phyloP scores from a whole-genome alignment of 2,888 invertebrate species.

The Leistus spinibarbis region DNA sequence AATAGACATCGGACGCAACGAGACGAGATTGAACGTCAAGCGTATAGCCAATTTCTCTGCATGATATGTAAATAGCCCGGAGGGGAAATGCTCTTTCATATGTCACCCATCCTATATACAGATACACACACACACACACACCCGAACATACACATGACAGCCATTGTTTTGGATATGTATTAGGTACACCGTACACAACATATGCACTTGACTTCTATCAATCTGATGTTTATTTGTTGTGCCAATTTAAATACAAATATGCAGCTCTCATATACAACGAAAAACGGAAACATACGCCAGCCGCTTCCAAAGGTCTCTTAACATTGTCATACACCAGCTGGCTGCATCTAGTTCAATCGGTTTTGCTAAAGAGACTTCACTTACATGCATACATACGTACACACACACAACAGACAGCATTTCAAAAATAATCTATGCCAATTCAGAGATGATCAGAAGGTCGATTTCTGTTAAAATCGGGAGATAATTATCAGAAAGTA shows the following conservation, averaged over 20 bases:
- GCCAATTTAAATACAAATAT: not conserved
- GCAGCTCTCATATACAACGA: not conserved
- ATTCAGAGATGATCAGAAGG: too few species aligned
- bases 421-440: too few species aligned
- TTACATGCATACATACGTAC: too few species aligned
- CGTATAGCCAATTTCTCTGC: conserved; percentile 24
- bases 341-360: too few species aligned
- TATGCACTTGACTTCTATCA: not conserved
- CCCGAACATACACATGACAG: not conserved
- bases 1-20: not conserved
- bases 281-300: too few species aligned
- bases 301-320: too few species aligned
- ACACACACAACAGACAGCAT: too few species aligned
- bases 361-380: too few species aligned
- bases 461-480: too few species aligned
- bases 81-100: conserved; percentile 20
- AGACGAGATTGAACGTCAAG: conserved; percentile 21
- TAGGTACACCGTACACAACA: too few species aligned
- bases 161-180: not conserved
- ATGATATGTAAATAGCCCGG: conserved; percentile 27
- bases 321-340: too few species aligned
- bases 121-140: conserved; percentile 13
- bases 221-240: not conserved
- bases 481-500: too few species aligned
- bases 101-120: conserved; percentile 19